Conservation (phyloP, 2,797 vertebrate genomes). For the Spondyliosoma cantharus region DNA sequence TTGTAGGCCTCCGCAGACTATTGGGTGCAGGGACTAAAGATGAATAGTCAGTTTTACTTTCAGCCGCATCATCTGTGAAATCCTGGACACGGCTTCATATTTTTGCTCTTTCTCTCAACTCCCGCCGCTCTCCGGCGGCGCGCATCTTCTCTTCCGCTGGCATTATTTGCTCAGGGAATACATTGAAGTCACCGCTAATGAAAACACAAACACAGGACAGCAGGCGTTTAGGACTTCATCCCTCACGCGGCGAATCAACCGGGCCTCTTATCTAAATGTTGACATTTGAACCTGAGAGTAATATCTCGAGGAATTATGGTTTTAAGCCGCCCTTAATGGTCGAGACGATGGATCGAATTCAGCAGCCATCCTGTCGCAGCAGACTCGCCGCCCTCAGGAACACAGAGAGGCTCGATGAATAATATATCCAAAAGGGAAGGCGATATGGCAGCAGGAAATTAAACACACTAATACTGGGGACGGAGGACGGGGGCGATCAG, state of each 20-base stretch:
- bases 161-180: slow-evolving; percentile 46
- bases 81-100: slow-evolving; percentile 14
- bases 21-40: slow-evolving; percentile 19
- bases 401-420: slow-evolving; percentile 82
- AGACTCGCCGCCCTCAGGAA: slow-evolving; percentile 62
- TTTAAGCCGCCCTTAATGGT: slow-evolving; percentile 75
- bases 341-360: slow-evolving; percentile 68
- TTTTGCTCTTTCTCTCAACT: slow-evolving; percentile 32
- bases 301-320: slow-evolving; percentile 76
- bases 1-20: slow-evolving; percentile 23
- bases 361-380: slow-evolving; percentile 66
- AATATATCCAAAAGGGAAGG: slow-evolving; percentile 82
- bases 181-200: slow-evolving; percentile 47
- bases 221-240: slow-evolving; percentile 56
- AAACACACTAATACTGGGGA: slow-evolving; percentile 83
- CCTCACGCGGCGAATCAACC: slow-evolving; percentile 57
- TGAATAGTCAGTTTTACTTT: slow-evolving; percentile 31
- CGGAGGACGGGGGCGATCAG: slow-evolving; percentile 78
- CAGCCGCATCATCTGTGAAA: slow-evolving; percentile 46
- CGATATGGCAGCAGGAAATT: slow-evolving; percentile 86
- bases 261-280: slow-evolving; percentile 77
- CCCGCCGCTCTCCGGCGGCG: not conserved
- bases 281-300: slow-evolving; percentile 78
- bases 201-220: slow-evolving; percentile 62
- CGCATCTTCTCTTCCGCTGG: slow-evolving; percentile 1